These are phyloP conservation scores for Dolomedes plantarius DNA, from an alignment of 2,888 invertebrate genomes.

Conservation along the genomic window DNA sequence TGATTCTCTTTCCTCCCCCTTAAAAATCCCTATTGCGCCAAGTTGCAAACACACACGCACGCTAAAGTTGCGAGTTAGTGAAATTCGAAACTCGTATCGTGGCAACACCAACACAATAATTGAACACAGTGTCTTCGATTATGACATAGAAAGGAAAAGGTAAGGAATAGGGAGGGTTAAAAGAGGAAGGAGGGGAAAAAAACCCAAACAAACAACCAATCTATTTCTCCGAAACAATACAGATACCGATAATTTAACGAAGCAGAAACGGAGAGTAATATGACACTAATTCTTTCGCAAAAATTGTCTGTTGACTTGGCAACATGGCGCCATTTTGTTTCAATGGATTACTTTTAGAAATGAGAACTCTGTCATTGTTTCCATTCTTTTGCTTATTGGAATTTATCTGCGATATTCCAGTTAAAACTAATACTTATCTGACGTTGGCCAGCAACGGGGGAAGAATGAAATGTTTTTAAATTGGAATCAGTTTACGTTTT, in stretches of 20 bases:
- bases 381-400: neutral
- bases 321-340: neutral
- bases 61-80: neutral
- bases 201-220: slow-evolving; percentile 16
- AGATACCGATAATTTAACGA: slow-evolving; percentile 69
- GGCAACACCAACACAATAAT: slow-evolving; percentile 58
- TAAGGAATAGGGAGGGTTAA: neutral
- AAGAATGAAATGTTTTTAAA: too few relatives aligned
- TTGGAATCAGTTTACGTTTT: too few relatives aligned
- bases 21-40: neutral
- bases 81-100: slow-evolving; percentile 57
- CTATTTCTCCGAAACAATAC: slow-evolving; percentile 15
- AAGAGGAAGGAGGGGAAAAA: slow-evolving; percentile 2
- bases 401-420: neutral
- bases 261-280: slow-evolving; percentile 56
- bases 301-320: slow-evolving; percentile 54
- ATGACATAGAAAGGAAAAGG: slow-evolving; percentile 2
- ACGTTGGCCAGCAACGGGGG: too few relatives aligned
- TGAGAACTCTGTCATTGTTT: neutral
- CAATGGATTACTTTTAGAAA: neutral
- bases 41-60: neutral
- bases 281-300: slow-evolving; percentile 60
- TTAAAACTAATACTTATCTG: neutral
- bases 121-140: slow-evolving; percentile 33
- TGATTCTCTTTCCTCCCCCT: neutral